Evolutionary conservation across 2,113 vertebrate species (phyloP).

Genomic region (Rhineura floridana): DNA sequence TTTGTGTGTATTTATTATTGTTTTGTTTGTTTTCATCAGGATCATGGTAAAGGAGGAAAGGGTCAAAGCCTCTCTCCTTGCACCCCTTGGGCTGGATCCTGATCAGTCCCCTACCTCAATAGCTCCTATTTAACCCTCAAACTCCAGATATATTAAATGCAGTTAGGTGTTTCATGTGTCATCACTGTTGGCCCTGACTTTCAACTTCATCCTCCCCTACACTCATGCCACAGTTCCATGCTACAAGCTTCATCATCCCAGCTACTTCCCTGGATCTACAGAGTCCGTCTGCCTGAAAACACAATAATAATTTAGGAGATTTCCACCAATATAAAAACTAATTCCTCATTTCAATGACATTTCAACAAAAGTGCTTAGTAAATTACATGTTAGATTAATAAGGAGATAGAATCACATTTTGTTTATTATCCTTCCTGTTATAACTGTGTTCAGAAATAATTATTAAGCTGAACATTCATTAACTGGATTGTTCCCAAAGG

Average conservation of each 20-base stretch:
- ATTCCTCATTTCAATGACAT: not conserved
- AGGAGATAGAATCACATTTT: slow-evolving; percentile 16
- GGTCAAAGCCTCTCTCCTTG: not conserved
- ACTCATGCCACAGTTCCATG: not conserved
- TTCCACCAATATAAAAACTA: not conserved
- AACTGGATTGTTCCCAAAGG: slow-evolving; percentile 33
- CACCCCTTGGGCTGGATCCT: not conserved
- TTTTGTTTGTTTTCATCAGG: too few relatives aligned
- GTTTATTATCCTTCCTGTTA: slow-evolving; percentile 33
- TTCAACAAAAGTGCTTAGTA: slow-evolving; percentile 8
- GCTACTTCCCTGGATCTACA: not conserved
- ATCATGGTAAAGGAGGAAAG: not conserved
- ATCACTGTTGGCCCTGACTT: not conserved
- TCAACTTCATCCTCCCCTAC: not conserved
- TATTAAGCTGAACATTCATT: slow-evolving; percentile 27
- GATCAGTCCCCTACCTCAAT: not conserved
- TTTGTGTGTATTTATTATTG: too few relatives aligned
- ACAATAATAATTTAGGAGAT: not conserved
- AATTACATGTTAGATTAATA: slow-evolving; percentile 32
- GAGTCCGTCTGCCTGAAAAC: slow-evolving; percentile 2
- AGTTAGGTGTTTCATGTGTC: not conserved
- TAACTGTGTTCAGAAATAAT: slow-evolving; percentile 25
- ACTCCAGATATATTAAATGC: not conserved
- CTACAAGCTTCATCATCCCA: not conserved
- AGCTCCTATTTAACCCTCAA: not conserved